Conservation (phyloP, 1,140 invertebrate genomes). For the Drosophila pachea region DNA sequence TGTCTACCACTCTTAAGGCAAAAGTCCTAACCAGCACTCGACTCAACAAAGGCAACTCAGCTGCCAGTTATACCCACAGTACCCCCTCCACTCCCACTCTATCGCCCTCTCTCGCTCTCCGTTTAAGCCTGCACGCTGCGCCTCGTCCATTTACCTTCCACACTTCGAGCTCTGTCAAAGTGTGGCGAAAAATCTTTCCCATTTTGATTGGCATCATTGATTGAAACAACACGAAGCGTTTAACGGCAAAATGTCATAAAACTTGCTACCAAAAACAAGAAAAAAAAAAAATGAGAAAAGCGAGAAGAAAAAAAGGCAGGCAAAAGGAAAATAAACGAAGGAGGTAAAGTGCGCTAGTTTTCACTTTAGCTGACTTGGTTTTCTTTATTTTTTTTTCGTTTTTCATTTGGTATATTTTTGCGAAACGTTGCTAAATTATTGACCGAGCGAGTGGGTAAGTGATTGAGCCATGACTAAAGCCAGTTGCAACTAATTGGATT, state of each 20-base stretch:
- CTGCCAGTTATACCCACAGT: slow-evolving; percentile 6
- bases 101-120: neutral
- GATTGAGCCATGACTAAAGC: slow-evolving; percentile 64
- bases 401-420: slow-evolving; percentile 14
- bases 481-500: slow-evolving; percentile 70
- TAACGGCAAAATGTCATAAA: slow-evolving; percentile 66
- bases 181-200: slow-evolving; percentile 63
- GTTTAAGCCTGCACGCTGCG: slow-evolving; percentile 15
- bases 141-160: slow-evolving; percentile 10
- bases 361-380: slow-evolving; percentile 31
- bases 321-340: slow-evolving; percentile 11
- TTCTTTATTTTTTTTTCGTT: slow-evolving; percentile 5
- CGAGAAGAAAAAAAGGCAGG: slow-evolving; percentile 11
- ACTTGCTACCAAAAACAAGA: slow-evolving; percentile 39
- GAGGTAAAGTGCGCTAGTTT: slow-evolving; percentile 59
- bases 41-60: slow-evolving; percentile 3
- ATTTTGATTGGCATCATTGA: slow-evolving; percentile 76
- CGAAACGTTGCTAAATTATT: slow-evolving; percentile 52
- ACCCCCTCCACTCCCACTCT: neutral
- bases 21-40: slow-evolving; percentile 3
- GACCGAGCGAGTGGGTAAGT: slow-evolving; percentile 59
- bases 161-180: slow-evolving; percentile 38
- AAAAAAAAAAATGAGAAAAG: slow-evolving; percentile 33
- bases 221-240: slow-evolving; percentile 75
- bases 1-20: neutral